These are phyloP conservation scores for Meghimatium bilineatum DNA, from an alignment of 2,888 invertebrate species.

Conservation along the genomic window DNA sequence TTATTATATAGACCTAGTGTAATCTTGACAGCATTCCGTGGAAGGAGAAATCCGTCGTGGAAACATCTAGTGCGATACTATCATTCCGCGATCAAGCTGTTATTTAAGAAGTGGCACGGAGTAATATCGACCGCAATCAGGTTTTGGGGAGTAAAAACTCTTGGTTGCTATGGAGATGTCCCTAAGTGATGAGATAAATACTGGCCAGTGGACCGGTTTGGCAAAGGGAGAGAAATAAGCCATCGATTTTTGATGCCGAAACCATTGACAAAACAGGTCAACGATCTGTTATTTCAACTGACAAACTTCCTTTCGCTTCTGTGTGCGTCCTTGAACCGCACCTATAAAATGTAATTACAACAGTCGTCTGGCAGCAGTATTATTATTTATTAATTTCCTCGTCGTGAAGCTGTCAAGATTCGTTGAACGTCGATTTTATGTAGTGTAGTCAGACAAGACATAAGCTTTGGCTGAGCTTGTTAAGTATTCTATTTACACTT, in stretches of 20 bases:
- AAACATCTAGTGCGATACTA: not conserved
- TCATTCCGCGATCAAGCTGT: not conserved
- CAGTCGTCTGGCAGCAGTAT: not conserved
- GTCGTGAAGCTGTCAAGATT: no score
- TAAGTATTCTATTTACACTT: no score
- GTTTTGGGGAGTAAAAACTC: not conserved
- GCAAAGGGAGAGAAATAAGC: not conserved
- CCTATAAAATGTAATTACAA: not conserved
- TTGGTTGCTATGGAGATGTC: constrained; percentile 26
- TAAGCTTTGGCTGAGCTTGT: no score
- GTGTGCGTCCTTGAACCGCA: not conserved
- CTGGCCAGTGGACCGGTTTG: not conserved
- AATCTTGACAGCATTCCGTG: not conserved
- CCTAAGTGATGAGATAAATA: constrained; percentile 9
- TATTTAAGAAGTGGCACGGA: not conserved
- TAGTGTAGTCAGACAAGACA: no score
- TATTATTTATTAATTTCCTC: not conserved
- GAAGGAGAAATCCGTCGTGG: not conserved
- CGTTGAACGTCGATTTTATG: no score
- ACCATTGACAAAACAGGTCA: not conserved
- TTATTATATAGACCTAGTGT: not conserved
- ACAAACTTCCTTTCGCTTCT: not conserved
- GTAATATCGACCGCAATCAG: constrained; percentile 8
- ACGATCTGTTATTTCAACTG: not conserved
- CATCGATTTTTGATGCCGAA: not conserved